phyloP scores from a whole-genome alignment of 1,140 invertebrate genomes.

The Cataglyphis hispanica region DNA sequence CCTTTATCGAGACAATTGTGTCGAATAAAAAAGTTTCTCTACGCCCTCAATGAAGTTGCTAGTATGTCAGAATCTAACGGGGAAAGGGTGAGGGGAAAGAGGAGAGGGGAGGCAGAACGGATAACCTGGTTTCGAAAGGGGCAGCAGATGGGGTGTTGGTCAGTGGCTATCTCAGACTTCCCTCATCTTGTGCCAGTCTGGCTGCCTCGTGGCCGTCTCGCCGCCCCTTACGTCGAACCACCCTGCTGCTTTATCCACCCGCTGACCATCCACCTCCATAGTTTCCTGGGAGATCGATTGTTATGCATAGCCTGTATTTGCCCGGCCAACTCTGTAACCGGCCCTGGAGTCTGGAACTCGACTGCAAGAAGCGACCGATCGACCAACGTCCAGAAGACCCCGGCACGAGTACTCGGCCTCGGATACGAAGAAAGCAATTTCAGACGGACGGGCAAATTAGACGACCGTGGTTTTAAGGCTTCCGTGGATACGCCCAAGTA shows the following conservation, averaged over 20 bases:
- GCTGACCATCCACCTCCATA: conserved; percentile 84
- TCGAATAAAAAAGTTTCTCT: conserved; percentile 51
- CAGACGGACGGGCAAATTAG: conserved; percentile 76
- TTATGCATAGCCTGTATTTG: conserved; percentile 87
- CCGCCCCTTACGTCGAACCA: conserved; percentile 69
- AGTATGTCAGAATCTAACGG: conserved; percentile 71
- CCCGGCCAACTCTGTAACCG: conserved; percentile 78
- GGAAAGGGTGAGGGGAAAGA: neutral
- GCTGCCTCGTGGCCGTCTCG: conserved; percentile 66
- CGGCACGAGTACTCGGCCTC: conserved; percentile 49
- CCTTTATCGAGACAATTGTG: conserved; percentile 61
- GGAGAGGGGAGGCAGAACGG: conserved; percentile 61
- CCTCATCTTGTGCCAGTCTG: conserved; percentile 79
- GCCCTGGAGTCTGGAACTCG: conserved; percentile 72
- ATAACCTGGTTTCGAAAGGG: conserved; percentile 77
- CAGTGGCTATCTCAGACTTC: conserved; percentile 82
- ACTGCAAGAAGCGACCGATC: conserved; percentile 78
- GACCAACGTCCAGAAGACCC: conserved; percentile 76
- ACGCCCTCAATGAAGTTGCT: conserved; percentile 62
- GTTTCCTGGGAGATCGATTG: conserved; percentile 87
- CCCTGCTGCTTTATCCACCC: conserved; percentile 77
- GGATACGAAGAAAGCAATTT: conserved; percentile 76
- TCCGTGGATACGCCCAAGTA: conserved; percentile 54
- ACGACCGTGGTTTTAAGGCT: conserved; percentile 72
- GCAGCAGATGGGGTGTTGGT: conserved; percentile 83